Base-by-base conservation (phyloP, 2,888 invertebrate species). In the Xylocampa areola region DNA sequence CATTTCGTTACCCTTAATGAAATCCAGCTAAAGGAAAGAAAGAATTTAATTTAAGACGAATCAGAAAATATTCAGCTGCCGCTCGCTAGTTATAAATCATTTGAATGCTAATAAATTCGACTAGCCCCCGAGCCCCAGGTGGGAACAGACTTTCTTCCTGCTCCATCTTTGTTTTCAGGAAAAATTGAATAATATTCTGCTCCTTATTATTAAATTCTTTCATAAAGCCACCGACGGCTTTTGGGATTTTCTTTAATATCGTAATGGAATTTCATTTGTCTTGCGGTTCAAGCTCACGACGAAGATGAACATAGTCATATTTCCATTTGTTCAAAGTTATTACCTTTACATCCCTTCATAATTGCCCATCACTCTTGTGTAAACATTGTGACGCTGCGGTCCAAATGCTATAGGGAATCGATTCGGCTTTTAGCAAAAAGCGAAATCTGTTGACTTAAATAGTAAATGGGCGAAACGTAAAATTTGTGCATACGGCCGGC, bases 41-140 rank as follows among this genome's bases (percentile, higher is more conserved):
- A 93, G 90, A 94, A 92, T 92, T 93, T 92, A 92, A 92, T 93
- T 94, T 92, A 91, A 91, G 91, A 86, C 87, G 92, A 92, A 93
- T 94, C 92, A 90, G 91, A 92, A 92, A 91, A 92, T 92, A 91
- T 92, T 92, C 92, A 92, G 90, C 90, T 90, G 90, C 91, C 90
- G 86, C 89, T 88, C 83, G 89, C 92, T 92, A 92, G 92, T 93
- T 93, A 93, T 94, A 92, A 94, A 94, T 94, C 92, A 92, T 94
- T 93, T 93, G 92, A 92, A 94, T 94, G 93, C 92, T 94, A 94
- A 94, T 94, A 92, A 94, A 92, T 94, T 92, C 92, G 88, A 91
- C 89, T 90, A 87, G 87, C 84, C 88, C 81, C 80, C 76, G 82
- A 87, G 85, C 84, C 87, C 87, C 91, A 91, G 92, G 91, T 91